Evolutionary conservation across 2,113 vertebrate species (phyloP).

Genomic region (Ancistrus triradiatus): DNA sequence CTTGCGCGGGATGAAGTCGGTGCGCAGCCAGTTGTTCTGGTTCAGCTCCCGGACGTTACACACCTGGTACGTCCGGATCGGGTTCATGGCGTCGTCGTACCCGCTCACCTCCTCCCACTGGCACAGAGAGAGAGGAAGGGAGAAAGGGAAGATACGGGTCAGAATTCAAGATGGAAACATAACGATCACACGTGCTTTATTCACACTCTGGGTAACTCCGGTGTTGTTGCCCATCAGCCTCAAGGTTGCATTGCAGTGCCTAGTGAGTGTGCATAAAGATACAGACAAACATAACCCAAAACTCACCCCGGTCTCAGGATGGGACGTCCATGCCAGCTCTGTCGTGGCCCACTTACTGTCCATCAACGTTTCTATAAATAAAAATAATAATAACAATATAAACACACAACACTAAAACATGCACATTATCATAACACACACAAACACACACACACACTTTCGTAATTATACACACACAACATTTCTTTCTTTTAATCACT

Average conservation of each 20-base stretch:
- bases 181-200: too few species aligned
- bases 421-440: too few species aligned
- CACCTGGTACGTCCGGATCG: slow-evolving; percentile 97
- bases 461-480: too few species aligned
- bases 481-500: too few species aligned
- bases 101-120: slow-evolving; percentile 99
- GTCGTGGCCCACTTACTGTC: slow-evolving; percentile 97
- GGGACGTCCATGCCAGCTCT: slow-evolving; percentile 91
- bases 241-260: too few species aligned
- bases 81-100: slow-evolving; percentile 94
- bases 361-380: slow-evolving; percentile 88
- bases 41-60: slow-evolving; percentile 87
- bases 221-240: too few species aligned
- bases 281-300: slow-evolving; percentile 2
- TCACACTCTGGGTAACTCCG: too few species aligned
- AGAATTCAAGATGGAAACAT: neutral
- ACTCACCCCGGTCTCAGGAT: slow-evolving; percentile 92
- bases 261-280: neutral
- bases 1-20: slow-evolving; percentile 84
- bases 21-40: slow-evolving; percentile 99
- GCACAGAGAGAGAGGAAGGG: neutral
- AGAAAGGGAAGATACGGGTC: slow-evolving; percentile 7
- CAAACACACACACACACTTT: too few species aligned
- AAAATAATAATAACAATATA: slow-evolving; percentile 43
- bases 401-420: too few species aligned